Evolutionary conservation across 2,888 invertebrate genomes (phyloP), one percentile per base, ranked within the genome.

Genomic region (Drosophila parthenogenetica): DNA sequence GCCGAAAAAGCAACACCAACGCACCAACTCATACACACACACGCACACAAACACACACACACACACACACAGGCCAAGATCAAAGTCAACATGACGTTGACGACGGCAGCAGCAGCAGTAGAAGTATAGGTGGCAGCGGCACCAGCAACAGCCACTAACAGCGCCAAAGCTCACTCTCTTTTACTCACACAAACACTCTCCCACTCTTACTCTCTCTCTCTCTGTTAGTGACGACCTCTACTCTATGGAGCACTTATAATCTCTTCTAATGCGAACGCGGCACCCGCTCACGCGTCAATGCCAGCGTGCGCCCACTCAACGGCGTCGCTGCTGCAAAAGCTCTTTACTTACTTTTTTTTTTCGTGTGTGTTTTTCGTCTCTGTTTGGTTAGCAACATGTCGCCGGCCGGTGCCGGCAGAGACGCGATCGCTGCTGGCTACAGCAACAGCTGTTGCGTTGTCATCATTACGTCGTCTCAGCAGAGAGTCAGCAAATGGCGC

Each of bases 71-170:
- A 59, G 59, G 39, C 75, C 81, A 88, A 88, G 83, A 83, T 83
- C 83, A 83, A 83, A 88, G 83, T 83, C 86, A 87, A 85, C 74
- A 74, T 50, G 67, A 65, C 61, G 54, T 53, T 25, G 54, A 43
- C 50, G 17, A 32, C 48, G 5, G 46, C 67, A 57, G 51, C 61
- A 22, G 37, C 42, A 61, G 57, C 54, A 46, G 39, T 22, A 5
- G 22, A 22, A 22, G 22, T 22, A 22, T 22, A 22, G 22, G 22
- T 22, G 22, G 22, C 22, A 22, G 29, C 63, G 32, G 39, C 43
- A 46, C 13, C 65, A 48, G 19, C 51, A 55, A 39, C 29, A 63
- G 45, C 46, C 66, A 46, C 40, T 49, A 58, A 42, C 46, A 68
- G 22, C 32, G 8, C 29, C 29, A 67, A 70, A 71, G 50, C 67